phyloP scores from a whole-genome alignment of 2,888 invertebrate genomes.

The Pseudolycoriella hygida region DNA sequence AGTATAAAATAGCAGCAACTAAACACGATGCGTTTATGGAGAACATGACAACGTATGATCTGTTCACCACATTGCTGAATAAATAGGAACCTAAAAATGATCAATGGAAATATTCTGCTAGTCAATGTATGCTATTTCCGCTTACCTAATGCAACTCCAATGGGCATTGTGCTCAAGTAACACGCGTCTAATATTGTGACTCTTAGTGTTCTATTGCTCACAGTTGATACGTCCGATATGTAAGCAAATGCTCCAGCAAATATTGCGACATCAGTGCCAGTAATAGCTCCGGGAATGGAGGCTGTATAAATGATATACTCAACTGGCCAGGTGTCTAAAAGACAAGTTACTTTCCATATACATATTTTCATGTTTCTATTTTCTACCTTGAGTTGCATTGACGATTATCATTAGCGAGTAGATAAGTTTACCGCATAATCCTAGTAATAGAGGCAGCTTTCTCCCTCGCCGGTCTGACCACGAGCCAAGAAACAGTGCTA shows the following conservation, averaged over 20 bases:
- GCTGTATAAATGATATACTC: constrained; percentile 59
- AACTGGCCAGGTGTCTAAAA: constrained; percentile 44
- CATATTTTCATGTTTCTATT: no score
- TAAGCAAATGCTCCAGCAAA: constrained; percentile 67
- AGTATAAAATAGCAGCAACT: constrained; percentile 42
- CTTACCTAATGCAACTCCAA: constrained; percentile 58
- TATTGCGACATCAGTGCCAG: constrained; percentile 63
- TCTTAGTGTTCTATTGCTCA: constrained; percentile 52
- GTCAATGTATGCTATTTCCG: constrained; percentile 7
- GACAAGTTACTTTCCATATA: not conserved
- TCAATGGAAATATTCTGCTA: constrained; percentile 2
- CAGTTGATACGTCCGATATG: constrained; percentile 56
- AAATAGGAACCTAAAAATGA: constrained; percentile 41
- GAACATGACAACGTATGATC: constrained; percentile 58
- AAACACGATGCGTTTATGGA: constrained; percentile 46
- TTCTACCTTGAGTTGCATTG: constrained; percentile 39
- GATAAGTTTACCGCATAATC: constrained; percentile 52
- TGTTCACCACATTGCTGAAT: constrained; percentile 39
- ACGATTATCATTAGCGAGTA: constrained; percentile 59
- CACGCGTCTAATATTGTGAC: constrained; percentile 68
- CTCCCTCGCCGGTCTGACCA: constrained; percentile 67
- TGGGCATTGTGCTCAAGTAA: constrained; percentile 67
- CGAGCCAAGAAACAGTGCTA: constrained; percentile 64
- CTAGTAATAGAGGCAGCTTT: constrained; percentile 53
- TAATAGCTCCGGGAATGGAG: constrained; percentile 54